Base-by-base conservation (phyloP, 2,797 vertebrate genomes). In the Syngnathus acus region DNA sequence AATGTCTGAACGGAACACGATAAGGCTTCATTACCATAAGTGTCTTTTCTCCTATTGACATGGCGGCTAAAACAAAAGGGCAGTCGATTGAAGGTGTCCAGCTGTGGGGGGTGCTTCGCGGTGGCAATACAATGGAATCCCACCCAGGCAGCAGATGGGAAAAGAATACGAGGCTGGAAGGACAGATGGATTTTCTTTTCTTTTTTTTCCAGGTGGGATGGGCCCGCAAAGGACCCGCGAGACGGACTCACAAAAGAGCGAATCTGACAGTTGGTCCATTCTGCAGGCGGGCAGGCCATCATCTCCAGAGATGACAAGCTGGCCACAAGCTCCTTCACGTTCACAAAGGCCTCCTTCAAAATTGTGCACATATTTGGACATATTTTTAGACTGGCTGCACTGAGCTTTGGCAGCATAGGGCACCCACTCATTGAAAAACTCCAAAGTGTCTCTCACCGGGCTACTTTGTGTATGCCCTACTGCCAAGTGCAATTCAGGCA, bases 21-120 rank as follows among this genome's bases (percentile, higher is more conserved):
- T 92, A 92, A 92, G 85, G 83, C 87, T 86, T 90, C 86, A 92
- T 92, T 92, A 89, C 74, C 91, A 92, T 92, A 90, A 71, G 79
- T 86, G 89, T 84, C 85, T 91, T 90, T 90, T 77, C 83, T 82
- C 72, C 81, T 74, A 65, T 84, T 83, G 73, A 87, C 82, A 67
- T 19, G 78, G 73, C 80, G 68, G 82, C 77, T 77, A 67, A 91
- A 90, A 90, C 87, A 89, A 92, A 92, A 90, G 90, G 84, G 73
- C 85, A 84, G 79, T 87, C 89, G 87, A 91, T 90, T 89, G 79
- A 82, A 80, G 76, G 77, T 70, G 47, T 78, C 72, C 65, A 78
- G 70, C 77, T 83, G 72, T 77, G 75, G 78, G 66, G 70, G 54
- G 65, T 40, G 19, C 1, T 50, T 50, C 8, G 6, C 9, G 19